phyloP scores from a whole-genome alignment of 1,140 invertebrate species.

The Rhagoletis pomonella region DNA sequence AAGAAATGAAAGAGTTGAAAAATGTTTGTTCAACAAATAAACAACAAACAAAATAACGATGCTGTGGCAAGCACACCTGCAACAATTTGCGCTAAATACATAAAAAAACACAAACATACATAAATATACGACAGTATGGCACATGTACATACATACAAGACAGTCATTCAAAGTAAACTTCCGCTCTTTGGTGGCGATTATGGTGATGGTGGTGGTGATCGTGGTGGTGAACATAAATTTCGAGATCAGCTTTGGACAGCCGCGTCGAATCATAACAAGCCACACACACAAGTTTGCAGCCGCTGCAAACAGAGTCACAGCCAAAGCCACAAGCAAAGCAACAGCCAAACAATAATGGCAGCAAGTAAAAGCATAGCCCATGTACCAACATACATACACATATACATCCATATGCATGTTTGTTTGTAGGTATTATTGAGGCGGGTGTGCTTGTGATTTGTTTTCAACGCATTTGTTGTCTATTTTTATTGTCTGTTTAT shows the following conservation, averaged over 20 bases:
- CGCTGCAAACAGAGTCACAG: neutral
- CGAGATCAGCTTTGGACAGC: conserved; percentile 43
- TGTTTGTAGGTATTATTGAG: neutral
- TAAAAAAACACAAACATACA: neutral
- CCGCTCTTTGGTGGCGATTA: conserved; percentile 10
- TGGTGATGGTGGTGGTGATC: neutral
- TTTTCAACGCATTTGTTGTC: conserved; percentile 49
- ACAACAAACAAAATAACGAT: conserved; percentile 1
- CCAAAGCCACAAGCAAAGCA: neutral
- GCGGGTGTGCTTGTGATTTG: conserved; percentile 51
- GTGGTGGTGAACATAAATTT: conserved; percentile 43
- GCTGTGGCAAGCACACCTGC: conserved; percentile 46
- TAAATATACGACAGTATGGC: neutral
- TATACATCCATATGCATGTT: neutral
- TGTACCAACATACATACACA: neutral
- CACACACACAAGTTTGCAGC: neutral
- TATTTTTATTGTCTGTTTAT: conserved; percentile 49
- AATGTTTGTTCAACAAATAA: conserved; percentile 25
- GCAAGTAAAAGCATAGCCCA: no score
- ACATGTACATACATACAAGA: conserved; percentile 1
- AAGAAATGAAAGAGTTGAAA: conserved; percentile 37
- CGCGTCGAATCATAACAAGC: conserved; percentile 14
- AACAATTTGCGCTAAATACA: conserved; percentile 44
- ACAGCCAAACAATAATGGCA: no score
- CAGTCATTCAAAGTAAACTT: conserved; percentile 41